A percentile compares a stretch with the other conserved stretches of the same genome.
Conservation (phyloP, 2,113 vertebrate genomes). For the Chloropsis cyanopogon region DNA sequence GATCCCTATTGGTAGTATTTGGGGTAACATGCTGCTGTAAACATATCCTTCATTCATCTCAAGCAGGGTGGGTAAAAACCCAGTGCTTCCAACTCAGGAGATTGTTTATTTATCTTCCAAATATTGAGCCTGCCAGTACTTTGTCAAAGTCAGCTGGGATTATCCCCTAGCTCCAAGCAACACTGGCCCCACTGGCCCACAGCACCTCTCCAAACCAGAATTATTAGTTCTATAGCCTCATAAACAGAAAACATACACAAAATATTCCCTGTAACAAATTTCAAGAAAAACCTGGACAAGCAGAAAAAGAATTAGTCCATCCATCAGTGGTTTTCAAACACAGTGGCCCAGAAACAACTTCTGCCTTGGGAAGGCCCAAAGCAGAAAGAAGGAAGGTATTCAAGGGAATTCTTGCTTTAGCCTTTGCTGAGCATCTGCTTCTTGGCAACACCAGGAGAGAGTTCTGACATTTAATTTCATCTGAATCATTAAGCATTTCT, state of each 20-base stretch:
- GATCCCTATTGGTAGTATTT: background rate
- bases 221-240: background rate
- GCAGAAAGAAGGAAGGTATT: background rate
- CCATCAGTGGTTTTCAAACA: background rate
- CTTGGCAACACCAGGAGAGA: background rate
- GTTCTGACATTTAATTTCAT: background rate
- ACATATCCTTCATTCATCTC: background rate
- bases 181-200: background rate
- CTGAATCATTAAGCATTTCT: background rate
- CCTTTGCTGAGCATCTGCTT: background rate
- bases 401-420: background rate
- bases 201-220: background rate
- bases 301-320: background rate
- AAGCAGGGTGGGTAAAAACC: background rate
- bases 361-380: background rate
- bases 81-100: background rate
- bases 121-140: background rate
- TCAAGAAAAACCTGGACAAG: background rate
- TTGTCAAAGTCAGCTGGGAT: background rate
- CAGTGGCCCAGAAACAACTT: background rate
- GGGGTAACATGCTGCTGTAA: background rate
- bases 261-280: background rate
- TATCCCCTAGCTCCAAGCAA: background rate
- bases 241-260: background rate
- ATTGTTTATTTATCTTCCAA: background rate